phyloP scores from a whole-genome alignment of 2,888 invertebrate genomes.

The Sesia bembeciformis region DNA sequence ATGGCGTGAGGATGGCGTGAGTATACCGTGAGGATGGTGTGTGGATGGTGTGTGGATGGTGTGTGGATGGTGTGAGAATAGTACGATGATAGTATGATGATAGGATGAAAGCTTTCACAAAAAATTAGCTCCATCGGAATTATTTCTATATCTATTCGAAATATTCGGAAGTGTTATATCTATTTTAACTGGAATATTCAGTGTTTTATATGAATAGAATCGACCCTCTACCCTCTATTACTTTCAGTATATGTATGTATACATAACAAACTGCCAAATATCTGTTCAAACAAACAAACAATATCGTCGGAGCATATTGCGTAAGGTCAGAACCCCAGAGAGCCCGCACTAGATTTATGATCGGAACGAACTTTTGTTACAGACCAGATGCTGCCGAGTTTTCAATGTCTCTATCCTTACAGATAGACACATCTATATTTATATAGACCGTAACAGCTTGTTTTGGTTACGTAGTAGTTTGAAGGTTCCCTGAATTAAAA shows the following conservation, averaged over 20 bases:
- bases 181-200: too few species aligned
- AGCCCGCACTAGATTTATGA: slow-evolving; percentile 19
- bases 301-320: slow-evolving; percentile 6
- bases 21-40: not conserved
- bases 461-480: too few species aligned
- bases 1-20: not conserved
- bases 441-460: too few species aligned
- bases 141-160: too few species aligned
- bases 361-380: slow-evolving; percentile 14
- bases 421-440: not conserved
- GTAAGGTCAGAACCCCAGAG: slow-evolving; percentile 20
- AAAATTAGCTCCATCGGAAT: too few species aligned
- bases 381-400: slow-evolving; percentile 13
- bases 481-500: too few species aligned
- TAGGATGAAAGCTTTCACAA: too few species aligned
- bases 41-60: not conserved
- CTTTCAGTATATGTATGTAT: not conserved
- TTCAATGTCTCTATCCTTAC: slow-evolving; percentile 2
- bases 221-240: too few species aligned
- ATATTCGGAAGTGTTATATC: too few species aligned
- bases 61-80: not conserved
- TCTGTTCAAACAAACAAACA: not conserved
- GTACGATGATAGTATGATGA: not conserved
- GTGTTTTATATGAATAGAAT: too few species aligned
- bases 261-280: not conserved